Percentiles rank a stretch among this genome's conserved stretches.
phyloP scores from a whole-genome alignment of 2,888 invertebrate species.

The Athripsodes cinereus region DNA sequence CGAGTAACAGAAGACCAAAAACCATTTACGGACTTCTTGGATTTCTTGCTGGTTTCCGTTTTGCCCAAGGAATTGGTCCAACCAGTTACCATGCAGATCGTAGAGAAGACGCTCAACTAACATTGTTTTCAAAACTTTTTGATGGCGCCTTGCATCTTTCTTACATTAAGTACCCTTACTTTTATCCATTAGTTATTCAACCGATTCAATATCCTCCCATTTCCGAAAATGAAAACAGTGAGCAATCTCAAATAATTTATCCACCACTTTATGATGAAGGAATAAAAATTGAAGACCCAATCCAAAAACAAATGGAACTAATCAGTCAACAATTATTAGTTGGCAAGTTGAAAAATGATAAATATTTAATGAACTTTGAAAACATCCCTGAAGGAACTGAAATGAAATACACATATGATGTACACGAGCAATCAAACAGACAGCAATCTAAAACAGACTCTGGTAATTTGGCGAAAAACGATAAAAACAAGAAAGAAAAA shows the following conservation, averaged over 20 bases:
- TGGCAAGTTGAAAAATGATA: slow-evolving; percentile 9
- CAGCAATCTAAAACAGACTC: too few species aligned
- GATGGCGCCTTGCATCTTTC: slow-evolving; percentile 19
- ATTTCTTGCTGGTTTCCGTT: slow-evolving; percentile 22
- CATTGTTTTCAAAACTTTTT: slow-evolving; percentile 20
- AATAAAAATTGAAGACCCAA: slow-evolving; percentile 4
- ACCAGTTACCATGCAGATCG: slow-evolving; percentile 16
- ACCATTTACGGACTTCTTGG: slow-evolving; percentile 19
- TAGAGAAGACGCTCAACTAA: slow-evolving; percentile 15
- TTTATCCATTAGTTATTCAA: slow-evolving; percentile 11
- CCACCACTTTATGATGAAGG: slow-evolving; percentile 10
- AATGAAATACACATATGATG: too few species aligned
- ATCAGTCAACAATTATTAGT: slow-evolving; percentile 3
- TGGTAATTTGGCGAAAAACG: too few species aligned
- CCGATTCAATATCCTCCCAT: slow-evolving; percentile 17
- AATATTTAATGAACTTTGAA: slow-evolving; percentile 8
- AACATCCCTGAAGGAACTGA: neutral
- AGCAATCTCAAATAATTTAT: slow-evolving; percentile 25
- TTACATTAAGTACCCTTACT: slow-evolving; percentile 21
- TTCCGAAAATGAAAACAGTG: slow-evolving; percentile 3
- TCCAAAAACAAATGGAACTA: slow-evolving; percentile 19
- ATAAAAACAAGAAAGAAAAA: neutral
- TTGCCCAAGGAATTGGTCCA: slow-evolving; percentile 18
- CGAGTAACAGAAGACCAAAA: neutral
- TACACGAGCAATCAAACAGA: too few species aligned